Base-by-base conservation (phyloP, 1,140 invertebrate species). In the Chionoecetes opilio region DNA sequence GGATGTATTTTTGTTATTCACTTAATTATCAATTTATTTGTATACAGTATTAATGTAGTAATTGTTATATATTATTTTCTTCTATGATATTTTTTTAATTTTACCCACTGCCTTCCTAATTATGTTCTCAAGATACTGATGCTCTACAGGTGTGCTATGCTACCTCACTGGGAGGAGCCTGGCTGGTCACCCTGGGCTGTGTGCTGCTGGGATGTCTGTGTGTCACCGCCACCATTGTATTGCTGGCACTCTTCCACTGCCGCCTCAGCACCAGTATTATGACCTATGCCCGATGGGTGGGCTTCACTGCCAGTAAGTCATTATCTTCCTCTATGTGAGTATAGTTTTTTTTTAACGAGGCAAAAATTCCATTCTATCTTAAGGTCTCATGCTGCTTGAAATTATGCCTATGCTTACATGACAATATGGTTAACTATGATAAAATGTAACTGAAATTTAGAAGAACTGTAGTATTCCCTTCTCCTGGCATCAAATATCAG, bases 161-260 rank as follows among this genome's bases (percentile, higher is more conserved):
- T 2, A 96, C 97, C 0, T 95, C 94, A 53, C 88, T 96, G 5
- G 96, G 96, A 46, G 94, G 96, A 2, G 99, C 99, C 97, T 99
- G 99, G 99, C 97, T 99, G 29, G 97, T 99, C 86, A 98, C 99
- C 1, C 97, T 99, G 14, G 98, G 99, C 53, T 99, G 98, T 97
- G 99, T 99, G 96, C 98, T 99, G 96, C 97, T 99, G 96, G 99
- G 99, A 17, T 99, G 99, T 97, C 98, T 99, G 96, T 99, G 99
- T 96, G 99, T 99, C 91, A 99, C 99, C 0, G 98, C 98, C 5
- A 99, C 99, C 2, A 98, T 99, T 88, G 98, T 99, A 96, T 97
- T 99, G 17, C 97, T 99, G 32, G 98, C 98, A 21, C 98, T 98
- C 26, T 99, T 99, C 37, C 98, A 99, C 96, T 99, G 99, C 98